Evolutionary conservation across 2,888 invertebrate species (phyloP).

Genomic region (Nymphalis urticae): DNA sequence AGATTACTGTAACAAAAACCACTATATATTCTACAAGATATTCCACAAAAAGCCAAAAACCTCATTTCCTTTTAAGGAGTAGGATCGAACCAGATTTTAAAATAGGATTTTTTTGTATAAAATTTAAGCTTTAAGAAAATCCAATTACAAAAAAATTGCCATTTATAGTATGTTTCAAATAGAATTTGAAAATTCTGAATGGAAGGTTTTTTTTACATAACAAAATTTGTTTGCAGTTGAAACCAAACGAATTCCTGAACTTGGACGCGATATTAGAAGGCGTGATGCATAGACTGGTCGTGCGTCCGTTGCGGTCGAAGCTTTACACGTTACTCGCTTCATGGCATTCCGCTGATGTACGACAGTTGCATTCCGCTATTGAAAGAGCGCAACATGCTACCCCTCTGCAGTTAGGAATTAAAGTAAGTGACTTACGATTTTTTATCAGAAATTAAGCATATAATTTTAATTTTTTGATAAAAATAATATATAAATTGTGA

Average conservation of each 20-base stretch:
- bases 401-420: constrained; percentile 85
- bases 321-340: constrained; percentile 93
- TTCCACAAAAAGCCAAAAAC: too few relatives aligned
- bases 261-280: constrained; percentile 97
- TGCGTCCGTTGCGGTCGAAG: constrained; percentile 91
- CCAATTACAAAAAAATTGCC: too few relatives aligned
- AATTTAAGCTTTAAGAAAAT: too few relatives aligned
- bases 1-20: too few relatives aligned
- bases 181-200: too few relatives aligned
- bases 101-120: too few relatives aligned
- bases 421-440: constrained; percentile 64
- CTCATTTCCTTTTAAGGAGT: too few relatives aligned
- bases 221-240: constrained; percentile 79
- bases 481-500: too few relatives aligned
- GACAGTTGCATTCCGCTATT: constrained; percentile 86
- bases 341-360: constrained; percentile 91
- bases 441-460: neutral
- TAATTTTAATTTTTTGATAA: neutral
- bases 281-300: constrained; percentile 95
- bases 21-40: too few relatives aligned
- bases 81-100: too few relatives aligned
- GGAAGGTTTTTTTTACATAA: neutral
- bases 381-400: constrained; percentile 85
- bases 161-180: too few relatives aligned
- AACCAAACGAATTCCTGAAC: constrained; percentile 95